Evolutionary conservation across 2,797 vertebrate genomes (phyloP).

Genomic region (Xiphorhynchus erythropygius): DNA sequence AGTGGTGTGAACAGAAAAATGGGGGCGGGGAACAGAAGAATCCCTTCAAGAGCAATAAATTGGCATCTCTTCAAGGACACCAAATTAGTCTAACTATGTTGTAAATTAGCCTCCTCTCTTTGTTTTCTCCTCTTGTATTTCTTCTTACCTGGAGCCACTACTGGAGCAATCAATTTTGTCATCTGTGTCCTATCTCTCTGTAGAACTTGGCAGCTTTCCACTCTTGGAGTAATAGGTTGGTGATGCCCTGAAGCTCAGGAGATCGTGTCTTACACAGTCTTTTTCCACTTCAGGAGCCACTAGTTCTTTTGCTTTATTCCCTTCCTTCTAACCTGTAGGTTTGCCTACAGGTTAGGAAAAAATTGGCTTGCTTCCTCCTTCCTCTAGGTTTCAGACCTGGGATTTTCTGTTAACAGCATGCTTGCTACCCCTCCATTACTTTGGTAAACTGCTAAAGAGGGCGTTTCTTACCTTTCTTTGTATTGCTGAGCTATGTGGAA

Average conservation of each 20-base stretch:
- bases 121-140: background rate
- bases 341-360: background rate
- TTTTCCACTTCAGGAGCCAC: background rate
- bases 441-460: background rate
- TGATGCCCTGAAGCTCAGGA: background rate
- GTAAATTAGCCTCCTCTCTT: background rate
- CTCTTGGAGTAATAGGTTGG: background rate
- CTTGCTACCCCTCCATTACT: background rate
- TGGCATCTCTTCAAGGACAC: background rate
- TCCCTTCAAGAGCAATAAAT: background rate
- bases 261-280: background rate
- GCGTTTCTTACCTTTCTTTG: background rate
- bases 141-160: background rate
- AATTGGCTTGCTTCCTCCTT: background rate
- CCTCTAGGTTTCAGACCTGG: background rate
- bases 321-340: background rate
- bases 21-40: background rate
- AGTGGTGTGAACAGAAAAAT: background rate
- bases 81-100: background rate
- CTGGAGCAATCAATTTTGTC: background rate
- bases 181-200: background rate
- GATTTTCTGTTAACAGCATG: background rate
- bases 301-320: background rate
- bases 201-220: background rate
- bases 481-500: background rate